Base-by-base conservation (phyloP, 2,797 vertebrate species). In the Erethizon dorsatum region DNA sequence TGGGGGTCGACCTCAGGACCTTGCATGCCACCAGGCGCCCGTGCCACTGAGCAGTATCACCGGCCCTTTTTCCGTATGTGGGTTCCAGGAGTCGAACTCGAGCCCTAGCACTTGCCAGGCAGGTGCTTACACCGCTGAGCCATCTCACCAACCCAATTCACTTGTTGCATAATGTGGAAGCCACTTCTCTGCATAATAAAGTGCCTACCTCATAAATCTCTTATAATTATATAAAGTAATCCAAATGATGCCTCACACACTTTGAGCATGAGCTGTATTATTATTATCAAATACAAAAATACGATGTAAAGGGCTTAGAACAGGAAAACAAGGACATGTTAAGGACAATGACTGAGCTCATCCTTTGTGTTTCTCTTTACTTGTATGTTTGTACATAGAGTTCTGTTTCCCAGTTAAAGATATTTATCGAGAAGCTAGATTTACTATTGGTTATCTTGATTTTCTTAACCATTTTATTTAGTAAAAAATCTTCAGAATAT, bases 401-500 rank as follows among this genome's bases (percentile, higher is more conserved):
- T 22, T 7, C n/a, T 50, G 3, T 14, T 61, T 80, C 45, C 50
- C 83, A 79, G 31, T 37, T 87, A 61, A 97, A 10, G 8, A 80
- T 57, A 92, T 69, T 75, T 88, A 63, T 20, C 88, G 71, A 90
- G 52, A 8, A 75, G 15, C 22, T 37, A 63, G 63, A 54, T 90
- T 84, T 90, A 45, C 24, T 75, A 56, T 4, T 13, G 1, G 12
- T 75, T 87, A 52, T 75, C 13, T 37, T 45, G 2, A 91, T 73
- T 71, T 87, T 87, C 37, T 69, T 8, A 22, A 71, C 28, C 73
- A 52, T 54, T 88, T 1, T 83, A 80, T 69, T 41, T 80, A 78
- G 41, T 94, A 13, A 92, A 82, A 94, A 92, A n/a, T 15, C 33
- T 79, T 96, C 28, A 33, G 20, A 47, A 47, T 14, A 87, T 15